These are phyloP conservation scores for Tragopan temminckii DNA, from an alignment of 2,797 vertebrate genomes.

Conservation along the genomic window DNA sequence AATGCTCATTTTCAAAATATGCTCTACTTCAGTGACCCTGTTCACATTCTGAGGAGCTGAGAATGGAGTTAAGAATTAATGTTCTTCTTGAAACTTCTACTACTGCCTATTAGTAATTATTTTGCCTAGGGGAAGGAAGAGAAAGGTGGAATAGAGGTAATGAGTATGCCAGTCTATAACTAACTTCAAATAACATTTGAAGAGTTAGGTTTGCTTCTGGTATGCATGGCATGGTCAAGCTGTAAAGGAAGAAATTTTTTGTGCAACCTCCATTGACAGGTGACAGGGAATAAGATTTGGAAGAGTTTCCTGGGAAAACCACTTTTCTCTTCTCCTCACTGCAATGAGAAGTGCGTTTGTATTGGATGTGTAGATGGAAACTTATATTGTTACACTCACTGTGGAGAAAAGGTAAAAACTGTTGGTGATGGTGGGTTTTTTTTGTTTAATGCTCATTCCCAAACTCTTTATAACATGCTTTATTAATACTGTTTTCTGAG, in stretches of 20 bases:
- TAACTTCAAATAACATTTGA: not conserved
- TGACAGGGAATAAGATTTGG: constrained; percentile 87
- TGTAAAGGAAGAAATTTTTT: not conserved
- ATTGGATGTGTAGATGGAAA: constrained; percentile 93
- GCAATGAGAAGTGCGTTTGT: constrained; percentile 78
- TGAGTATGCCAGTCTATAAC: not conserved
- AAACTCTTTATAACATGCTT: not conserved
- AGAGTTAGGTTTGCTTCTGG: not conserved
- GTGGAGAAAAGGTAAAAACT: constrained; percentile 87
- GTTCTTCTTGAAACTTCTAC: not conserved
- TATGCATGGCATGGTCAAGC: not conserved
- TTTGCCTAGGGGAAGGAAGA: not conserved
- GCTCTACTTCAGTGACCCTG: not conserved
- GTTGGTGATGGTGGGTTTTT: not conserved
- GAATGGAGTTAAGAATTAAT: not conserved
- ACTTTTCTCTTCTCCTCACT: constrained; percentile 93
- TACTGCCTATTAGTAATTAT: not conserved
- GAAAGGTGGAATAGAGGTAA: not conserved
- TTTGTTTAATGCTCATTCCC: not conserved
- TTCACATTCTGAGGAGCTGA: not conserved
- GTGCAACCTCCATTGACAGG: constrained; percentile 75
- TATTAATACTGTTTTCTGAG: not conserved
- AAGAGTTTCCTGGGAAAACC: constrained; percentile 83
- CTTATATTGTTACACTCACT: constrained; percentile 86
- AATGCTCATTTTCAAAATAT: not conserved